Evolutionary conservation across 2,888 invertebrate species (phyloP).

Genomic region (Caenorhabditis drosophilae): DNA sequence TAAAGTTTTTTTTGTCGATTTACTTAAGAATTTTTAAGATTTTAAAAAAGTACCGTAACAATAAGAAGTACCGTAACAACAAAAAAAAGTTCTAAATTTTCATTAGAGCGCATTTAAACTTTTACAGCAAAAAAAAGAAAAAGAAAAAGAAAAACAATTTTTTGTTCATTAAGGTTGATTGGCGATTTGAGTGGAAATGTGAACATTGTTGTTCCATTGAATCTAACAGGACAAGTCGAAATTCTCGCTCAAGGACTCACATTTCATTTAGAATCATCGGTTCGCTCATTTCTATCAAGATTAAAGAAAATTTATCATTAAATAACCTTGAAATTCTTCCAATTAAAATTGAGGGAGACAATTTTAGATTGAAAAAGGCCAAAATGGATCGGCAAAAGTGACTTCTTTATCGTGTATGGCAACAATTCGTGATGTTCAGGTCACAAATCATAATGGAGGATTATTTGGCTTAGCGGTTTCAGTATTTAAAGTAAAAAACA

Average conservation of each 20-base stretch:
- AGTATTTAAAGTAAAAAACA: conserved; percentile 50
- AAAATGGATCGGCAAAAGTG: conserved; percentile 47
- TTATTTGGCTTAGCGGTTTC: conserved; percentile 56
- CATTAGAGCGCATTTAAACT: no score
- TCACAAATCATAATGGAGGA: conserved; percentile 60
- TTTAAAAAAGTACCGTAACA: no score
- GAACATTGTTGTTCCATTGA: conserved; percentile 58
- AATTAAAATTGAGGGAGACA: background rate
- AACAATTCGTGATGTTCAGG: conserved; percentile 45
- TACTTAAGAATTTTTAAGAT: no score
- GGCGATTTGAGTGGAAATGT: conserved; percentile 54
- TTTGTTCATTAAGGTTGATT: conserved; percentile 44
- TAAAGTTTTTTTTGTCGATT: no score
- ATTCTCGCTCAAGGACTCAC: conserved; percentile 54
- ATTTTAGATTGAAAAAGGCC: conserved; percentile 42
- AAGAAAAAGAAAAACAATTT: background rate
- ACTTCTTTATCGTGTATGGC: conserved; percentile 44
- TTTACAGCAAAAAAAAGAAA: background rate
- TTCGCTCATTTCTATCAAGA: conserved; percentile 2
- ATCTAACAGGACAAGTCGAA: conserved; percentile 57
- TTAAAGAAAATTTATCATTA: conserved; percentile 1
- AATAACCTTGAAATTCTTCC: background rate
- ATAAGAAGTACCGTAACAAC: no score
- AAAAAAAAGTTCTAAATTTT: no score
- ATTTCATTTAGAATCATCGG: conserved; percentile 50